These are phyloP conservation scores for Diaprepes abbreviatus DNA, from an alignment of 2,888 invertebrate species.

Conservation along the genomic window DNA sequence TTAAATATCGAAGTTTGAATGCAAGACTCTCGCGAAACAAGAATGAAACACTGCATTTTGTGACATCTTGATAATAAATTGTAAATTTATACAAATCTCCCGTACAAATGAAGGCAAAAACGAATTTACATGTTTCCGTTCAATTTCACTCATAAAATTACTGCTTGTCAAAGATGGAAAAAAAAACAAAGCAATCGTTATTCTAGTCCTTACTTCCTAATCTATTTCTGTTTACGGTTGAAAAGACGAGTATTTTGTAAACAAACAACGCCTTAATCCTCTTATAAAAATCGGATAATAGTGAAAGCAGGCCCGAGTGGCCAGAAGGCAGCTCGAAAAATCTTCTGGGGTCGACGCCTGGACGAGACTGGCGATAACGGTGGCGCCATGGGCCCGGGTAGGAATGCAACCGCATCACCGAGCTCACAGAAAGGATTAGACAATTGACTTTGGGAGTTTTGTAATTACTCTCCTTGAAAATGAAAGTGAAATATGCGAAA, in stretches of 20 bases:
- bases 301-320: constrained; percentile 22
- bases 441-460: background rate
- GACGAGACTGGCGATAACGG: constrained; percentile 38
- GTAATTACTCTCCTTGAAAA: background rate
- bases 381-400: constrained; percentile 33
- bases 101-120: too few species aligned
- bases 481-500: background rate
- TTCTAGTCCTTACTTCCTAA: background rate
- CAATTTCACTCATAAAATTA: too few species aligned
- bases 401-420: constrained; percentile 29
- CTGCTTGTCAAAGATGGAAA: too few species aligned
- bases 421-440: constrained; percentile 18
- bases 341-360: constrained; percentile 37
- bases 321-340: constrained; percentile 5
- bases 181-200: too few species aligned
- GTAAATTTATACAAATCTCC: too few species aligned
- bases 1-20: too few species aligned
- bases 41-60: too few species aligned
- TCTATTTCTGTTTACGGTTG: constrained; percentile 9
- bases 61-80: too few species aligned
- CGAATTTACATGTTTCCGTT: too few species aligned
- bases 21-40: too few species aligned
- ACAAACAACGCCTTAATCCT: constrained; percentile 33
- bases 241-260: constrained; percentile 27
- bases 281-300: constrained; percentile 36